These are phyloP conservation scores for Bellardia bayeri DNA, from an alignment of 2,888 invertebrate genomes.

Conservation along the genomic window DNA sequence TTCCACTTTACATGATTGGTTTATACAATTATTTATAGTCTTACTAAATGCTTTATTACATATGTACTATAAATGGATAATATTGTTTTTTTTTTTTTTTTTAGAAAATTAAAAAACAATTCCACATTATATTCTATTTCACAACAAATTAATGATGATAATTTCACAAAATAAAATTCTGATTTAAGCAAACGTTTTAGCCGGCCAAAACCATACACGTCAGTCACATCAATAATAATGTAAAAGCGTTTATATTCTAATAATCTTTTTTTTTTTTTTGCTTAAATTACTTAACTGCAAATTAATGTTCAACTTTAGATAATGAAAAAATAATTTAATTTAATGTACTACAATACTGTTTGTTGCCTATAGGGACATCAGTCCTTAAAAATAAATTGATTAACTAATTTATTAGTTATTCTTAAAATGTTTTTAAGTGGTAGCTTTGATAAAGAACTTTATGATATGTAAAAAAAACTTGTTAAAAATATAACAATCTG, in stretches of 20 bases:
- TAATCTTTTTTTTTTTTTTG: neutral
- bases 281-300: neutral
- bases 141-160: constrained; percentile 6
- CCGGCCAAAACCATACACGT: constrained; percentile 19
- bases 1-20: too few species aligned
- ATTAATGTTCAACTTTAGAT: constrained; percentile 8
- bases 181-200: neutral
- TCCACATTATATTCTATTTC: constrained; percentile 22
- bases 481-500: too few species aligned
- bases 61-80: neutral
- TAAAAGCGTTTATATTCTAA: neutral
- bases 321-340: neutral
- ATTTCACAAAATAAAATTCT: neutral
- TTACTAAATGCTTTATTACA: neutral
- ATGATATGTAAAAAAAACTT: too few species aligned
- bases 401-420: neutral
- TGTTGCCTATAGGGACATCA: neutral
- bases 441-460: neutral
- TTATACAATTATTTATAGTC: neutral
- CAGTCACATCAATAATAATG: constrained; percentile 39
- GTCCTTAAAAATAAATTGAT: neutral
- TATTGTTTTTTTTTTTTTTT: neutral
- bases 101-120: neutral
- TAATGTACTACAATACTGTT: neutral
- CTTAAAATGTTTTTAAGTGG: neutral